Conservation (phyloP, 2,888 invertebrate species). For the Caenorhabditis afra region DNA sequence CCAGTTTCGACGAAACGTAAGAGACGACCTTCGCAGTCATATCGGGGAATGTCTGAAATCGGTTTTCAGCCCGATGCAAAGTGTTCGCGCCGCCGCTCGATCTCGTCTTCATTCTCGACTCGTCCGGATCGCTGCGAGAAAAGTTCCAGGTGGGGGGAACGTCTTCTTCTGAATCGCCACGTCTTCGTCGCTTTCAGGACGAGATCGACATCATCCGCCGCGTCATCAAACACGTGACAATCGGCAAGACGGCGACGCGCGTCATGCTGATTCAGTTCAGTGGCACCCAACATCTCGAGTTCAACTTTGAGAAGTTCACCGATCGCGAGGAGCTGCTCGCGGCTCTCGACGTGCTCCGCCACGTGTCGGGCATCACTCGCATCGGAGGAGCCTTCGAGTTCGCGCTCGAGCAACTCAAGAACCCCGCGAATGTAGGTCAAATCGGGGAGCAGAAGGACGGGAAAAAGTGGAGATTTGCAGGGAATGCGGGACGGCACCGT, state of each 20-base stretch:
- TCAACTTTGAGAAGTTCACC: slow-evolving; percentile 77
- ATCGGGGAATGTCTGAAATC: background rate
- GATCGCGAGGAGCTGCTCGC: slow-evolving; percentile 73
- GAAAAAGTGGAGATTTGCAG: slow-evolving; percentile 57
- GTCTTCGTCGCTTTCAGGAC: slow-evolving; percentile 68
- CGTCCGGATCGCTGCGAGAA: slow-evolving; percentile 77
- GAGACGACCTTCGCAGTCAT: slow-evolving; percentile 7
- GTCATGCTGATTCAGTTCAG: slow-evolving; percentile 80
- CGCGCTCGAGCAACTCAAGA: slow-evolving; percentile 68
- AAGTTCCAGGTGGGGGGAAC: slow-evolving; percentile 70
- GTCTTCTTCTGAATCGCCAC: background rate
- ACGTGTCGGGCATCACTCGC: slow-evolving; percentile 79
- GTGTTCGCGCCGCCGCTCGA: slow-evolving; percentile 79
- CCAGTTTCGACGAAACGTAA: slow-evolving; percentile 76
- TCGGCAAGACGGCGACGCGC: slow-evolving; percentile 75
- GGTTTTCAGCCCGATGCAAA: slow-evolving; percentile 76
- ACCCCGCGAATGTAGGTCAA: slow-evolving; percentile 64
- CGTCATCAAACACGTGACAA: slow-evolving; percentile 77
- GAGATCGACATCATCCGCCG: slow-evolving; percentile 78
- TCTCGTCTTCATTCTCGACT: slow-evolving; percentile 78
- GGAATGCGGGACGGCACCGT: slow-evolving; percentile 77
- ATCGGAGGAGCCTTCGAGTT: slow-evolving; percentile 79
- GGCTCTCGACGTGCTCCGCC: slow-evolving; percentile 75
- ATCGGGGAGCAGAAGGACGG: no score
- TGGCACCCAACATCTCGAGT: slow-evolving; percentile 79